Evolutionary conservation across 92 coral and sea anemone species (phyloP).

Genomic region (Umimayanthus chanpuru): DNA sequence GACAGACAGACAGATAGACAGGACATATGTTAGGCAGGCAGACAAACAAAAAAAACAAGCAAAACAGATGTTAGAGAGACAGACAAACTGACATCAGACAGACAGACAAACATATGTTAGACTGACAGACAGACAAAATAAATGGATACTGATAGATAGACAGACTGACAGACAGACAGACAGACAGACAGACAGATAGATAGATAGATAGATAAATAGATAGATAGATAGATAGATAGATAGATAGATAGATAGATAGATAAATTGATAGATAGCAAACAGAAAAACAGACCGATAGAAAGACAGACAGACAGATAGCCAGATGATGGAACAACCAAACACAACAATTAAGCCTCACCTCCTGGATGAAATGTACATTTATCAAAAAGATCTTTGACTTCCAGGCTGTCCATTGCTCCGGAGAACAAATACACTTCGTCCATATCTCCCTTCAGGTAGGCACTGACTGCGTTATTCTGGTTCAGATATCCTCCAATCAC

Average conservation of each 20-base stretch:
- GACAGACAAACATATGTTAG: too few species aligned
- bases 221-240: not conserved
- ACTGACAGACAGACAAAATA: too few species aligned
- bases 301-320: not conserved
- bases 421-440: conserved; percentile 71
- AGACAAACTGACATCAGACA: too few species aligned
- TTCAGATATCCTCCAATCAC: conserved; percentile 61
- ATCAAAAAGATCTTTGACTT: conserved; percentile 43
- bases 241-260: not conserved
- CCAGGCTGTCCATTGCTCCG: conserved; percentile 52
- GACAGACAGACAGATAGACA: not conserved
- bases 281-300: not conserved
- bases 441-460: conserved; percentile 64
- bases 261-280: not conserved
- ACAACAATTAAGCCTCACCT: conserved; percentile 34
- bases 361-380: conserved; percentile 60
- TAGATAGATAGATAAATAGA: too few species aligned
- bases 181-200: not conserved
- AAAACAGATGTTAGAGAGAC: too few species aligned
- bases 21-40: too few species aligned
- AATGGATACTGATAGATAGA: too few species aligned
- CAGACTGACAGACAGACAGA: too few species aligned
- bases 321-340: not conserved
- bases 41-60: too few species aligned
- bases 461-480: conserved; percentile 37